Evolutionary conservation across 2,797 vertebrate genomes (phyloP), one percentile per base, ranked within the genome.

Genomic region (Enteromius radiatus): DNA sequence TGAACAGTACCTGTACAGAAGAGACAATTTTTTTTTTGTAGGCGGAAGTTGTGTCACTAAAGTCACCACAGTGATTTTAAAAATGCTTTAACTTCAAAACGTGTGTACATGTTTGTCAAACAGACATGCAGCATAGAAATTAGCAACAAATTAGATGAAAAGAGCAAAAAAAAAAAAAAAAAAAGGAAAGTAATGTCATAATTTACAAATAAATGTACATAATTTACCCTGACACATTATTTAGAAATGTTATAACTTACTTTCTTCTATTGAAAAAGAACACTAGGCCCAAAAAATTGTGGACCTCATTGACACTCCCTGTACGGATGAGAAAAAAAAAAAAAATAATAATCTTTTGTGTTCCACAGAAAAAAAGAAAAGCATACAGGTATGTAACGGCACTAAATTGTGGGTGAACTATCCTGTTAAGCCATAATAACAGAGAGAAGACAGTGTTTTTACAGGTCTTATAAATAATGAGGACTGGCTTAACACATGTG

Each of bases 391-490:
- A 17, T 52, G 47, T 10, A 36, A 11, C 17, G 0, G 21, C 26
- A 54, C 41, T 31, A 15, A 63, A 77, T 31, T 59, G 56, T n/a
- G 9, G 17, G 26, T 41, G 23, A 76, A 45, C 54, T 19, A 31
- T 77, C 56, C 75, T 7, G 41, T 76, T 45, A 43, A 76, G 56
- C 10, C 38, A 21, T 45, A 31, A 47, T 77, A 59, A 77, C 14
- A 45, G 15, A 45, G 56, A 43, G 56, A 76, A 61, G 54, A 63
- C n/a, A 17, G 59, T 52, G 19, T 78, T 65, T 81, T 68, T 64
- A 73, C n/a, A 68, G 69, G 52, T 17, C 52, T 49, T 56, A 38
- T 31, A 68, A 31, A 75, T 67, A 82, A 65, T 54, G 59, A 45
- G 43, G 10, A 38, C 21, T 67, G 61, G 33, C 7, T 52, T 75